phyloP scores from a whole-genome alignment of 2,888 invertebrate species.

The Drosophila lacicola region DNA sequence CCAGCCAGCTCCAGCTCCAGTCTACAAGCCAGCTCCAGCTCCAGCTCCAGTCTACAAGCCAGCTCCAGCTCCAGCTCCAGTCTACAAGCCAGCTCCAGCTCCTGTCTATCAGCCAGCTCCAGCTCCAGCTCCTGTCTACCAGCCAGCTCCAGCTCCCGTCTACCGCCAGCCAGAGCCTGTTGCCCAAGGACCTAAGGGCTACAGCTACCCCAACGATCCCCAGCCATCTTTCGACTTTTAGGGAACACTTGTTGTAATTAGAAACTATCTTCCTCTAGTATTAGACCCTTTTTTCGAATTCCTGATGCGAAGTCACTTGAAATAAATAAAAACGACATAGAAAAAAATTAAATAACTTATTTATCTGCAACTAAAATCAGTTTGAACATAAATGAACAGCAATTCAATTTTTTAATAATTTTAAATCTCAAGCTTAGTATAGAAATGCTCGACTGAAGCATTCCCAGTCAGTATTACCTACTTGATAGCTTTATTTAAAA shows the following conservation, averaged over 20 bases:
- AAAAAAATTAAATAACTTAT: neutral
- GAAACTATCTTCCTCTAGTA: constrained; percentile 65
- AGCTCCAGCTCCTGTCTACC: constrained; percentile 24
- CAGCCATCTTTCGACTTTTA: constrained; percentile 80
- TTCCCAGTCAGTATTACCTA: no score
- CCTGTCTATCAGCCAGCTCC: constrained; percentile 12
- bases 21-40: constrained; percentile 19
- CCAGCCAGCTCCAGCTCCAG: constrained; percentile 30
- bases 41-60: constrained; percentile 36
- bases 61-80: constrained; percentile 3
- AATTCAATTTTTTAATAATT: no score
- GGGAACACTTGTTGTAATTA: constrained; percentile 55
- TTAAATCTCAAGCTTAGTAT: no score
- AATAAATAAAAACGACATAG: constrained; percentile 40
- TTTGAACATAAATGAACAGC: neutral
- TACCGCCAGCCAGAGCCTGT: constrained; percentile 43
- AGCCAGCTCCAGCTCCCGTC: constrained; percentile 30
- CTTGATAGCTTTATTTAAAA: no score
- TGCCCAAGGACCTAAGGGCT: constrained; percentile 56
- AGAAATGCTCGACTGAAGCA: no score
- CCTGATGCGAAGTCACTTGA: constrained; percentile 29
- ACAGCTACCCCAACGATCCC: constrained; percentile 81
- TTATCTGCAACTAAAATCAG: neutral
- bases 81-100: constrained; percentile 20
- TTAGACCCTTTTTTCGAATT: constrained; percentile 64